These are phyloP conservation scores for Psammodynastes pulverulentus DNA, from an alignment of 2,113 vertebrate genomes.

Conservation along the genomic window DNA sequence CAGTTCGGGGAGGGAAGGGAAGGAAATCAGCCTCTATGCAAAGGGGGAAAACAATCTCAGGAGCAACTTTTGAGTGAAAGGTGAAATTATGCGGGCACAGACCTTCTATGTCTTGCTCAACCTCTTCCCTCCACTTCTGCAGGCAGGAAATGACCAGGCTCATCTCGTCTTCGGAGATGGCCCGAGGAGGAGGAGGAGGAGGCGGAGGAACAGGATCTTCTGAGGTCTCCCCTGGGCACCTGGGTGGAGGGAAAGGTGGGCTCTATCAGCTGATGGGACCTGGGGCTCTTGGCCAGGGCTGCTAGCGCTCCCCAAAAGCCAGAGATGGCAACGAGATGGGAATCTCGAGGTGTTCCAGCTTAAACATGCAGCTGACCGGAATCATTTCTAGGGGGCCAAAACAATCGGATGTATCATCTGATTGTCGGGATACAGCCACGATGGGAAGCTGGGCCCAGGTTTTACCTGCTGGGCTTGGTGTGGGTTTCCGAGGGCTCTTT, in stretches of 20 bases:
- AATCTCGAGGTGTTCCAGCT: no score
- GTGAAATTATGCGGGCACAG: neutral
- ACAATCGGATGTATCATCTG: neutral
- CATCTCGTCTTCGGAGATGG: conserved; percentile 80
- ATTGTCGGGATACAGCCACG: neutral
- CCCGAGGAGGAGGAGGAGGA: no score
- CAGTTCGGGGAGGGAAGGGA: accelerated
- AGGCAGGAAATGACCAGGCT: conserved; percentile 81
- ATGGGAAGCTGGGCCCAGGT: neutral
- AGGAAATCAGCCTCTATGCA: neutral
- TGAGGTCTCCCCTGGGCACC: conserved; percentile 52
- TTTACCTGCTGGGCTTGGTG: conserved; percentile 48
- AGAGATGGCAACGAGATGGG: conserved; percentile 2
- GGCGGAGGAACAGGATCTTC: conserved; percentile 79
- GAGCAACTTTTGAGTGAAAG: neutral
- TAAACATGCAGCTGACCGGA: neutral
- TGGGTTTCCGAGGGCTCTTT: neutral
- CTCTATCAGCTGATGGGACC: conserved; percentile 52
- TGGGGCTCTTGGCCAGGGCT: conserved; percentile 44
- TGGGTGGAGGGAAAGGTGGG: conserved; percentile 64
- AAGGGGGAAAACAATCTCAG: neutral
- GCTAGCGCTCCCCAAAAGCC: conserved; percentile 44
- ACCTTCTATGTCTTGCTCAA: conserved; percentile 89
- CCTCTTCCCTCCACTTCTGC: conserved; percentile 88
- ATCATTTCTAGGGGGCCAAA: neutral